Percentiles rank a stretch among this genome's conserved stretches.
Conservation (phyloP, 2,113 vertebrate species). For the Manacus vitellinus region DNA sequence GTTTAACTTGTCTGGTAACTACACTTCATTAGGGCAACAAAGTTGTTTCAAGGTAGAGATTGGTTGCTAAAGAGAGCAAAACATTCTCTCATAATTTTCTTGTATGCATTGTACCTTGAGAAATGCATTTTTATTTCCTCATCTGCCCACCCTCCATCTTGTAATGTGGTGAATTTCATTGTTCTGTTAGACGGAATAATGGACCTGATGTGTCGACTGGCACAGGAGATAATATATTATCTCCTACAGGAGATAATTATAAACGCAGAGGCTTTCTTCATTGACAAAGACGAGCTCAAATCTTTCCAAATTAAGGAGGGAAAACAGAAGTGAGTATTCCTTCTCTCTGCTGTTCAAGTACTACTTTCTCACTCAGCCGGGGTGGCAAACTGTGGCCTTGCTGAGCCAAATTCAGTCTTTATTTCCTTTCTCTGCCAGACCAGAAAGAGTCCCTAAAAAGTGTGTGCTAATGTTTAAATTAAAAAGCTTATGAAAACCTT, state of each 20-base stretch:
- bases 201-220: not conserved
- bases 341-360: not conserved
- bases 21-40: not conserved
- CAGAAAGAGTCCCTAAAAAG: not conserved
- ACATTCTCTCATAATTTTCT: not conserved
- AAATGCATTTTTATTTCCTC: not conserved
- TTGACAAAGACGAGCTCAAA: not conserved
- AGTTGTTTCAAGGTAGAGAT: rapidly evolving
- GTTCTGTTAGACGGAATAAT: not conserved
- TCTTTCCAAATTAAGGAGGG: not conserved
- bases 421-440: not conserved
- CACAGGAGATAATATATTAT: not conserved
- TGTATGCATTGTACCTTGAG: not conserved
- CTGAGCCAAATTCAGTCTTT: not conserved
- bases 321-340: not conserved
- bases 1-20: not conserved
- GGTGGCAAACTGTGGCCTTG: not conserved
- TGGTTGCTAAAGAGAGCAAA: rapidly evolving
- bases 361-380: not conserved
- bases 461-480: not conserved
- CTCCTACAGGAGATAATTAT: not conserved
- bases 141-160: too few relatives aligned
- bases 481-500: not conserved
- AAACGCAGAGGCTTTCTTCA: not conserved
- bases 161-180: not conserved